Evolutionary conservation across 2,113 vertebrate genomes (phyloP), one percentile per base, ranked within the genome.

Genomic region (Rhabdomys dilectus): DNA sequence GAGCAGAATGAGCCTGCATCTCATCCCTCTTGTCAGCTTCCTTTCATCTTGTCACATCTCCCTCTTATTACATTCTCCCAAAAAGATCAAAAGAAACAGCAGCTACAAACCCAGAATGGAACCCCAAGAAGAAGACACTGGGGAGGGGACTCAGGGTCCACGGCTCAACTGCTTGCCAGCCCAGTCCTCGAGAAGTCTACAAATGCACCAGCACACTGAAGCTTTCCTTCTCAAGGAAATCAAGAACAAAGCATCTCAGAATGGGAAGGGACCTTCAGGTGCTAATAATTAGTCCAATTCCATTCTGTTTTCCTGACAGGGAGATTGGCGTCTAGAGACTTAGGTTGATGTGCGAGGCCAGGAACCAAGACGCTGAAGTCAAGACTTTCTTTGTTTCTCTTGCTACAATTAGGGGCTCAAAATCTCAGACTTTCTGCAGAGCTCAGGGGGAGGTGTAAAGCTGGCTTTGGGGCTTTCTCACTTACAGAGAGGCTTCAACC

Each of bases 41-140:
- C 36, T 97, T 96, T 93, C 34, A 75, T 78, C 56, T 81, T 66
- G 42, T 88, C 53, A 90, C 10, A 21, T 94, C 66, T 48, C 48
- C 64, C 29, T 16, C 21, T 21, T 24, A 8, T 73, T 8, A 17
- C 51, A 29, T 48, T 22, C 31, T 13, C 7, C 70, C 24, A 3
- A 24, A 62, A 86, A 42, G 10, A 36, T 78, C 5, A 72, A 17
- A 45, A 77, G 48, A 42, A 51, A 5, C 78, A 45, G 24, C 75
- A 6, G 15, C 66, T 68, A 36, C 31, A 68, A 68, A 68, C 36
- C 60, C 39, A 53, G 29, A 3, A 36, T n/a, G 21, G 80, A n/a
- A 84, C 6, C 56, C 26, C 13, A 88, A 48, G 39, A 75, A 10
- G 76, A 88, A 86, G 48, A 29, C 7, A 62, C 7, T 16, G 48